Base-by-base conservation (phyloP, 2,113 vertebrate genomes). In the Bubo blakistoni region DNA sequence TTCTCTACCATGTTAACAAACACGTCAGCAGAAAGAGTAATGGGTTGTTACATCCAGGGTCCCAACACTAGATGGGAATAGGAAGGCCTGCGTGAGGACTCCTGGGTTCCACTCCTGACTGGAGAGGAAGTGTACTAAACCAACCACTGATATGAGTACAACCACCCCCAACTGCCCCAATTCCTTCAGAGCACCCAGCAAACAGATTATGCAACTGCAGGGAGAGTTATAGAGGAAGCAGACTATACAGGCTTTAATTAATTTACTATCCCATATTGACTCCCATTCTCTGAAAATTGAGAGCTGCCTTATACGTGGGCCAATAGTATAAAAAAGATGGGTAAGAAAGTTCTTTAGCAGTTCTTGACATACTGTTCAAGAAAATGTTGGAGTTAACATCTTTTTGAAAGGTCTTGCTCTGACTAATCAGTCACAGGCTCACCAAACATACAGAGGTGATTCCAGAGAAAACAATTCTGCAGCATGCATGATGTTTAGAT, bases 371-470 rank as follows among this genome's bases (percentile, higher is more conserved):
- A 20, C 11, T 27, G 10, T 16, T 73, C 19, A 83, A 55, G 69
- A 74, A 81, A 70, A 89, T 7, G 24, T 58, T 86, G 67, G 40
- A 72, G 54, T 44, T 42, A 54, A 62, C 5, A 21, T 16, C 69
- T 16, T 67, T 95, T 74, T 30, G 1, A 40, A 86, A 89, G 30
- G 24, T 67, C 65, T 70, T 22, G 2, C 61, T 78, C 80, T 49
- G 80, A 58, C 42, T 89, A 36, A 92, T 84, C 77, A 38, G 71
- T 12, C 86, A 14, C 91, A 95, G 79, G 34, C 72, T 71, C 7
- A 0, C 83, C 73, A 70, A 81, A 79, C 36, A 78, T 8, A 83
- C 62, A 94, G 91, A 91, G 94, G 94, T 95, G 89, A 96, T 62
- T 81, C 47, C 86, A 89, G 86, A 77, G 89, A 54, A 84, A 89